Conservation (phyloP, 2,113 vertebrate species). For the Ctenomys sociabilis region DNA sequence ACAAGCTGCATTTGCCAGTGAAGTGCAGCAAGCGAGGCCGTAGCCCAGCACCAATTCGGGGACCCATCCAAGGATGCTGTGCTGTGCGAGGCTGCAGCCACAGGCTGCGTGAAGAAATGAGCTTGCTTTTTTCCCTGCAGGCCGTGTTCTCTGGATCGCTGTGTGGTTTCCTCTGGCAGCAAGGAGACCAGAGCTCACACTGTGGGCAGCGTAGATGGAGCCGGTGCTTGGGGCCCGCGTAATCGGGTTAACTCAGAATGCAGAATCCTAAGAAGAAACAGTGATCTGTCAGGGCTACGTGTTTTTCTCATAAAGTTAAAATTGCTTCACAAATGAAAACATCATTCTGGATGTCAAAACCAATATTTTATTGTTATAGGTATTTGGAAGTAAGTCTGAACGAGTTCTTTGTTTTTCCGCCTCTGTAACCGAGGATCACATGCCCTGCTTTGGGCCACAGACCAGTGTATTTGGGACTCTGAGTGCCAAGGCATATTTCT, state of each 20-base stretch:
- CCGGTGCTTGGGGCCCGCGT: conserved; percentile 51
- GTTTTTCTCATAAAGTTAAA: conserved; percentile 61
- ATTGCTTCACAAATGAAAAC: conserved; percentile 68
- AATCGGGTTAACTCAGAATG: conserved; percentile 60
- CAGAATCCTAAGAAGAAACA: conserved; percentile 58
- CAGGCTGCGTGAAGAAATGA: conserved; percentile 61
- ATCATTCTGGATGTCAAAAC: conserved; percentile 72
- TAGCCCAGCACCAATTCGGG: conserved; percentile 55
- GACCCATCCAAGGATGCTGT: conserved; percentile 55
- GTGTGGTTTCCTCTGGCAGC: conserved; percentile 49
- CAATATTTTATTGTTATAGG: conserved; percentile 57
- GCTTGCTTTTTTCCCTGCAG: conserved; percentile 42
- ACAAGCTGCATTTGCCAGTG: conserved; percentile 15
- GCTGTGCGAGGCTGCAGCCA: conserved; percentile 47
- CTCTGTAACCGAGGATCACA: conserved; percentile 53
- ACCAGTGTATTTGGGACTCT: conserved; percentile 58
- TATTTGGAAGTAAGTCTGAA: conserved; percentile 71
- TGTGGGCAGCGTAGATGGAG: conserved; percentile 49
- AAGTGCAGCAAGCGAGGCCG: conserved; percentile 7
- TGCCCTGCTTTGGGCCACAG: conserved; percentile 64
- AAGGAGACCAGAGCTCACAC: conserved; percentile 65
- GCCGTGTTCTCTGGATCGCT: conserved; percentile 56
- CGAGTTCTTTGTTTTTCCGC: not conserved
- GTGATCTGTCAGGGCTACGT: conserved; percentile 17
- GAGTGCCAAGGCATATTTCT: conserved; percentile 56